Conservation (phyloP, 2,888 invertebrate genomes). For the Philonicus albiceps region DNA sequence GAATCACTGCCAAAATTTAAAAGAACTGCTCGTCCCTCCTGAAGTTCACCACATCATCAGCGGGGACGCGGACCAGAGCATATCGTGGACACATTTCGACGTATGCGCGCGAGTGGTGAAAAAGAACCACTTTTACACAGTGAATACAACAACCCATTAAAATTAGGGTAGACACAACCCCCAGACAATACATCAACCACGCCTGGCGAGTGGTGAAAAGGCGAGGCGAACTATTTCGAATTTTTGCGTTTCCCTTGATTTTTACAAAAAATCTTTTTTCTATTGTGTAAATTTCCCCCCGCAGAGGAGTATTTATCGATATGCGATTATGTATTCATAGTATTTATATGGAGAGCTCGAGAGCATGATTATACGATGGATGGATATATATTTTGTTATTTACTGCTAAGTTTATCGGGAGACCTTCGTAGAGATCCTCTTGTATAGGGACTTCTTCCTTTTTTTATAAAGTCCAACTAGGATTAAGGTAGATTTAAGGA, state of each 20-base stretch:
- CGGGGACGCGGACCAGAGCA: background rate
- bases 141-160: background rate
- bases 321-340: slow-evolving; percentile 20
- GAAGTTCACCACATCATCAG: background rate
- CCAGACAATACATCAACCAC: slow-evolving; percentile 32
- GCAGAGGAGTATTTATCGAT: slow-evolving; percentile 19
- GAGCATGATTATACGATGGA: slow-evolving; percentile 16
- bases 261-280: background rate
- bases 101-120: background rate
- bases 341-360: background rate
- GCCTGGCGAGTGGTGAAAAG: background rate
- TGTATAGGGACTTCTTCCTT: slow-evolving; percentile 15
- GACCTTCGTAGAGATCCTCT: background rate
- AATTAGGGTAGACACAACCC: background rate
- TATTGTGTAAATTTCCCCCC: slow-evolving; percentile 9
- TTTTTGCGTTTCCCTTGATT: background rate
- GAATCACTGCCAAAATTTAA: slow-evolving; percentile 39
- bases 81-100: slow-evolving; percentile 10
- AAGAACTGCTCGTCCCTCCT: background rate
- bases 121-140: background rate
- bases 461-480: background rate
- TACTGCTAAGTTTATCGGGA: slow-evolving; percentile 29
- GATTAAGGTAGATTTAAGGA: background rate
- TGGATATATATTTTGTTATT: slow-evolving; percentile 37
- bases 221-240: background rate